Evolutionary conservation across 2,113 vertebrate genomes (phyloP).

Genomic region (Saccopteryx leptura): DNA sequence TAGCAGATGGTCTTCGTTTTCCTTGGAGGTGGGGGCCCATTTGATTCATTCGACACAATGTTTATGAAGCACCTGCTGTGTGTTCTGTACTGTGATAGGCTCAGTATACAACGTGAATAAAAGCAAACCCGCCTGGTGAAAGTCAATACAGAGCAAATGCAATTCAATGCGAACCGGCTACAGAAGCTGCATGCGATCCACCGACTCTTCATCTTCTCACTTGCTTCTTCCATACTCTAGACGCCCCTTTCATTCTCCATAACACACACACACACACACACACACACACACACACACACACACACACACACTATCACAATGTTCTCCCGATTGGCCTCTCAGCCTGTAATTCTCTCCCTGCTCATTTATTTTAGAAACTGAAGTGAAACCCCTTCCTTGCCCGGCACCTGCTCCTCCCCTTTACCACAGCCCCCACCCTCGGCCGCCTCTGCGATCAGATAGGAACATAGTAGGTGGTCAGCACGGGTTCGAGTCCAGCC

Average conservation of each 20-base stretch:
- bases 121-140: neutral
- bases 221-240: neutral
- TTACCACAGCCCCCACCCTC: conserved; percentile 6
- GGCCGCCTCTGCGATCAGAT: conserved; percentile 62
- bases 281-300: too few species aligned
- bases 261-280: too few species aligned
- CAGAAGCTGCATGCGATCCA: neutral
- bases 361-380: conserved; percentile 29
- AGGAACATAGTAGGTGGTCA: conserved; percentile 41
- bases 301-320: neutral
- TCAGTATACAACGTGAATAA: neutral
- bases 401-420: neutral
- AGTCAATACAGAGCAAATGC: neutral
- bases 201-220: neutral
- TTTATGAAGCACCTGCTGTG: neutral
- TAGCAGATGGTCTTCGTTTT: neutral
- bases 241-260: neutral
- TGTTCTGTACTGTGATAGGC: neutral
- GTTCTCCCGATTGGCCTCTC: neutral
- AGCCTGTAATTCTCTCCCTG: conserved; percentile 1
- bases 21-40: neutral
- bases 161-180: neutral
- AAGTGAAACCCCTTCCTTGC: conserved; percentile 7
- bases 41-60: conserved; percentile 1
- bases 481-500: neutral